phyloP scores from a whole-genome alignment of 2,113 vertebrate genomes.

The Cinclus mexicanus region DNA sequence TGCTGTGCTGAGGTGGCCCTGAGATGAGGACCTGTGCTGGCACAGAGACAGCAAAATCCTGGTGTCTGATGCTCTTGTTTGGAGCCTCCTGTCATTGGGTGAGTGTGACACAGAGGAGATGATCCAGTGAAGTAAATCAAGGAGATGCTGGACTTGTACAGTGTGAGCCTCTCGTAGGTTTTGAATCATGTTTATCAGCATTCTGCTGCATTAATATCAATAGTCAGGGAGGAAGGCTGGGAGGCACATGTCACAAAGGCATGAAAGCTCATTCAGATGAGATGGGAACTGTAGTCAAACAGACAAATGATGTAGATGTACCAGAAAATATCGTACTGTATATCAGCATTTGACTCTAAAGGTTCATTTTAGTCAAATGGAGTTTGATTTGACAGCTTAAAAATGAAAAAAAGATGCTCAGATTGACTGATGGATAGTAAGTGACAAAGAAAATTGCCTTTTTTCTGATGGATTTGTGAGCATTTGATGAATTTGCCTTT shows the following conservation, averaged over 20 bases:
- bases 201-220: background rate
- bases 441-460: background rate
- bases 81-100: background rate
- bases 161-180: background rate
- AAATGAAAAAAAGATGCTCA: background rate
- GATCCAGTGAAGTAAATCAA: background rate
- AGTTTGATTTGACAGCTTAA: constrained; percentile 6
- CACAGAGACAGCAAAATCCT: background rate
- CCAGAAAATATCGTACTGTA: background rate
- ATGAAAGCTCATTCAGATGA: background rate
- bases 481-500: background rate
- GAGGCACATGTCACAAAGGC: background rate
- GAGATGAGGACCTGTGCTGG: background rate
- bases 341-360: background rate
- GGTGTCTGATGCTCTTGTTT: background rate
- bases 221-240: background rate
- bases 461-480: background rate
- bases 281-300: background rate
- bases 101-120: background rate
- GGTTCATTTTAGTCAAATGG: background rate
- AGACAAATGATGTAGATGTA: background rate
- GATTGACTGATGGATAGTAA: background rate
- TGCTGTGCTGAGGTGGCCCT: accelerated
- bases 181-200: background rate
- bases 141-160: background rate